Base-by-base conservation (phyloP, 2,797 vertebrate genomes). In the Chromobotia macracanthus region DNA sequence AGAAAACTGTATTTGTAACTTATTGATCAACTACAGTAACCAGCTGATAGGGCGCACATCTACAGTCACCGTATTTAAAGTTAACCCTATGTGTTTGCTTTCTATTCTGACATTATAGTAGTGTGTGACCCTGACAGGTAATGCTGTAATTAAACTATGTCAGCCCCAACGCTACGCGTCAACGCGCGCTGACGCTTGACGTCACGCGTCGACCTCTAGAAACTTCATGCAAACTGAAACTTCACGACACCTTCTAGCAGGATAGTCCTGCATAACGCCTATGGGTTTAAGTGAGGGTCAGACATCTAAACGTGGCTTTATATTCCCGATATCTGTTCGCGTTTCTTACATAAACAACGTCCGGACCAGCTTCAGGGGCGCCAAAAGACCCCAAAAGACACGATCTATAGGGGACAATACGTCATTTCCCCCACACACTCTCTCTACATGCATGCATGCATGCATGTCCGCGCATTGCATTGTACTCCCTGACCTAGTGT, bases 131-230 rank as follows among this genome's bases (percentile, higher is more conserved):
- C 19, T 12, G 61, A 35, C 64, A 38, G 51, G n/a, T n/a, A 31
- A 31, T 3, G 35, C 23, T 56, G 23, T 0, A 53, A 72, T 31
- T 80, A 72, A 58, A 77, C 31, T 72, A 69, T n/a, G n/a, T n/a
- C n/a, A n/a, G n/a, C n/a, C 35, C 21, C 58, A 64, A 16, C 0
- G 12, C 51, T 19, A 16, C 50, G 1, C 44, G n/a, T 53, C 31
- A 38, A 51, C 11, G n/a, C 46, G 5, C n/a, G 10, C 15, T n/a
- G 23, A 65, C 21, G 50, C 16, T 35, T 58, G 13, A 55, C 21
- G 55, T 50, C 51, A 69, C 5, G 79, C 44, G 10, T 53, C 48
- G 31, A 31, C 10, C 73, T 16, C n/a, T 18, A 19, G 19, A 44
- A 28, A 51, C 71, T 28, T 58, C 3, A 70, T 6, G 13, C n/a